Percentiles rank a stretch among this genome's conserved stretches.
Evolutionary conservation across 2,888 invertebrate species (phyloP).

Genomic region (Ormyrus thymus): DNA sequence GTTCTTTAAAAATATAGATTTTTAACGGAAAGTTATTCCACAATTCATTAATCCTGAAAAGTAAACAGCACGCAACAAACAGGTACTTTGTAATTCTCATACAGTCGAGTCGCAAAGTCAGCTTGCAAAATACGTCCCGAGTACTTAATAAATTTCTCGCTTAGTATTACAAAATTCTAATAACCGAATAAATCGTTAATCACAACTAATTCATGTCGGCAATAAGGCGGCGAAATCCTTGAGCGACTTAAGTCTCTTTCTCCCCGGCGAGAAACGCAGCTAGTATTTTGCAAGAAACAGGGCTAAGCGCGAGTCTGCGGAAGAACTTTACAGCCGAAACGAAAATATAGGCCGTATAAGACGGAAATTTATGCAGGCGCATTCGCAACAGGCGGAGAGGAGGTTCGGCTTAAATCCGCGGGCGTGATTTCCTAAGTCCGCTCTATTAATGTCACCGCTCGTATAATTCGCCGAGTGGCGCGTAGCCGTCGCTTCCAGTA

Average conservation of each 20-base stretch:
- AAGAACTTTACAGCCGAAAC: background rate
- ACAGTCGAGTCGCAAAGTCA: constrained; percentile 5
- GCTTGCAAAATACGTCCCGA: constrained; percentile 3
- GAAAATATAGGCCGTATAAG: constrained; percentile 21
- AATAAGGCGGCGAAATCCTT: constrained; percentile 15
- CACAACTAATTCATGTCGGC: constrained; percentile 28
- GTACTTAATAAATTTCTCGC: constrained; percentile 1
- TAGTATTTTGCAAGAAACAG: no score
- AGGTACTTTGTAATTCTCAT: background rate
- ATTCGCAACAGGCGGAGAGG: constrained; percentile 18
- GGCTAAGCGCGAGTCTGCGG: background rate
- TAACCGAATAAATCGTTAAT: constrained; percentile 11
- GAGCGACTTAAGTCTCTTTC: background rate
- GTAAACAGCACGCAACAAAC: background rate
- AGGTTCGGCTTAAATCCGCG: background rate
- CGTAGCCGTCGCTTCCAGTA: constrained; percentile 23
- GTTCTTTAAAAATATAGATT: no score
- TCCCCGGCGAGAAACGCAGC: no score
- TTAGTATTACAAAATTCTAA: constrained; percentile 6
- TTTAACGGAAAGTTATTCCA: background rate
- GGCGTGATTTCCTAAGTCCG: constrained; percentile 31
- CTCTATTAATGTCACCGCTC: constrained; percentile 37
- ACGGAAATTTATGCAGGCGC: constrained; percentile 23
- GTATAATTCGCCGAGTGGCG: constrained; percentile 28
- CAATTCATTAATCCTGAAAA: background rate